phyloP scores from a whole-genome alignment of 2,113 vertebrate species.

The Protobothrops mucrosquamatus region DNA sequence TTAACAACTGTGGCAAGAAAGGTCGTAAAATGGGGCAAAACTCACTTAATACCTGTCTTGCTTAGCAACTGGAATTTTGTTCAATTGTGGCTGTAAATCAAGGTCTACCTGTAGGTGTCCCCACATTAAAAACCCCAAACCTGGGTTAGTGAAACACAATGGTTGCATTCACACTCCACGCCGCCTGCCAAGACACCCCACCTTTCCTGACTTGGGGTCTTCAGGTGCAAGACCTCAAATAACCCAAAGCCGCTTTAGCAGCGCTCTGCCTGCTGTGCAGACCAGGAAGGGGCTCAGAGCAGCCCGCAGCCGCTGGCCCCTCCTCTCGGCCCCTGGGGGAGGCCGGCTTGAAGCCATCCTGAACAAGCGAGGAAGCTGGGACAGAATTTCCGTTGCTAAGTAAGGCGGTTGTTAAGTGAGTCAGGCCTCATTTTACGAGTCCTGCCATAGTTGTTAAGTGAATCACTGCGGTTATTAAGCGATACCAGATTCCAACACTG shows the following conservation, averaged over 20 bases:
- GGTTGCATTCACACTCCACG: background rate
- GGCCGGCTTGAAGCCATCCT: background rate
- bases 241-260: background rate
- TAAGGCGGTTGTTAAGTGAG: background rate
- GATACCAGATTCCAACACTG: background rate
- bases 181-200: background rate
- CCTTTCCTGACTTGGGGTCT: background rate
- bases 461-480: background rate
- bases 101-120: background rate
- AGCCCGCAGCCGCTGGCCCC: background rate
- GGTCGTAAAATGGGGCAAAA: background rate
- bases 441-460: background rate
- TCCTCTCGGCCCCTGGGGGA: background rate
- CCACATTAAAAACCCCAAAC: background rate
- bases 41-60: background rate
- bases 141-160: background rate
- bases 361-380: background rate
- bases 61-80: background rate
- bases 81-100: background rate
- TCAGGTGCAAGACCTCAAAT: background rate
- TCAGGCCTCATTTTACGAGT: background rate
- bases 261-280: no score
- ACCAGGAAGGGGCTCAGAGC: no score
- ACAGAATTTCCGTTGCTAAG: background rate
- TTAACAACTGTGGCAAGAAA: background rate